Evolutionary conservation across 2,888 invertebrate species (phyloP), one percentile per base, ranked within the genome.

Genomic region (Drosophila paucipuncta): DNA sequence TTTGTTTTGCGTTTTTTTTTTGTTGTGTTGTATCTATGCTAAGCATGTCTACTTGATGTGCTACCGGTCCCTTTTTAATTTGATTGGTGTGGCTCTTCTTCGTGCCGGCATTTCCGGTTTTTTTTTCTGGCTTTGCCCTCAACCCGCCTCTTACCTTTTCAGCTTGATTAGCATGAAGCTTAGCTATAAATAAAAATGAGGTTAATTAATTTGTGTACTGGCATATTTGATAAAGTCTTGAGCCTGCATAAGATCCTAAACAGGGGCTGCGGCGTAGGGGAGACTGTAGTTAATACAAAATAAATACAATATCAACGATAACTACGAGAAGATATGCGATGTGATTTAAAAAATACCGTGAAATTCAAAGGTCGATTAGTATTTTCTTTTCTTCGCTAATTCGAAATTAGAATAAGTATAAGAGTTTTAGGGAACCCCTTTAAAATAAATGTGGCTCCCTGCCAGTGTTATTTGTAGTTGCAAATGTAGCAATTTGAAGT

Each of bases 161-260:
- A 60, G 62, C 67, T 73, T 90, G 78, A 90, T 90, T 87, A 74
- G 80, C 35, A 37, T 3, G 28, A 35, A 39, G 47, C n/a, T 25
- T 30, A 74, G 53, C 22, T 3, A 28, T 22, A 49, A 43, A 65
- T 53, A 60, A 65, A 57, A 60, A 43, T 31, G 37, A 63, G 83
- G 90, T 57, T 90, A 88, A 88, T 85, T 82, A 89, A 78, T 78
- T 73, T 82, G 73, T 77, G 73, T 82, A 69, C 63, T 73, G 70
- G 85, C 80, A 85, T 90, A 78, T 90, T 88, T 90, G 47, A 53
- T 57, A 55, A 61, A n/a, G 58, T 58, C 60, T 65, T 55, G 18
- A 58, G 31, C 11, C 37, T 18, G 39, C 22, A n/a, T 16, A 31
- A 49, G 31, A 54, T 22, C 30, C 28, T 3, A n/a, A 35, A 49